Percentiles rank a stretch among this genome's conserved stretches.
Conservation (phyloP, 1,140 invertebrate genomes). For the Drosophila virilis region DNA sequence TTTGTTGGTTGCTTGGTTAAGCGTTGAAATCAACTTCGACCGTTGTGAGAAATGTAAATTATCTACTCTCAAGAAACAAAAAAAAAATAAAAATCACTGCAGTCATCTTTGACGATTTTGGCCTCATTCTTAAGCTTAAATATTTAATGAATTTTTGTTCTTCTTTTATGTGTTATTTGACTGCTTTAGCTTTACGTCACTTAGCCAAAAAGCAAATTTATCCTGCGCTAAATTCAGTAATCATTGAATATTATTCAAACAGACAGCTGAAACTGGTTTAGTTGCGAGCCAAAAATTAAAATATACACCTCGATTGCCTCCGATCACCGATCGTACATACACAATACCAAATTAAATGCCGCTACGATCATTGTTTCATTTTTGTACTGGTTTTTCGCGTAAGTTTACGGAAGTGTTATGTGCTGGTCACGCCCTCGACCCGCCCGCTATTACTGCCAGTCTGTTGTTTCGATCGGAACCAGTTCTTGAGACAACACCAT, state of each 20-base stretch:
- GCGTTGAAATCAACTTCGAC: not conserved
- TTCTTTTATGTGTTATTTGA: not conserved
- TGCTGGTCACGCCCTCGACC: slow-evolving; percentile 42
- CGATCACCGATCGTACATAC: not conserved
- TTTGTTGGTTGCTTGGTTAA: not conserved
- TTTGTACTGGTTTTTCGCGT: slow-evolving; percentile 61
- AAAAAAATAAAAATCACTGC: slow-evolving; percentile 13
- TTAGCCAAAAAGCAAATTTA: slow-evolving; percentile 50
- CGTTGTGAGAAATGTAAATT: slow-evolving; percentile 45
- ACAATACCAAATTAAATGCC: slow-evolving; percentile 44
- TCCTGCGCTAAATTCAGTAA: slow-evolving; percentile 48
- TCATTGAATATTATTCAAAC: slow-evolving; percentile 34
- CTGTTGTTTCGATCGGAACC: slow-evolving; percentile 38
- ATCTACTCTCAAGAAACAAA: slow-evolving; percentile 15
- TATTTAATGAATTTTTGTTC: not conserved
- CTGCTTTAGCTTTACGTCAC: not conserved
- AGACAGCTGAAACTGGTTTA: slow-evolving; percentile 61
- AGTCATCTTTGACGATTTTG: not conserved
- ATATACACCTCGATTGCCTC: slow-evolving; percentile 48
- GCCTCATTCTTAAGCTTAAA: slow-evolving; percentile 33
- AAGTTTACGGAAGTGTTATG: slow-evolving; percentile 74
- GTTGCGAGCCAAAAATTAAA: slow-evolving; percentile 19
- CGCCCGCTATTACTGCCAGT: slow-evolving; percentile 51
- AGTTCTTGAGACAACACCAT: slow-evolving; percentile 33
- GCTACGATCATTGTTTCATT: slow-evolving; percentile 61